Base-by-base conservation (phyloP, 2,113 vertebrate species). In the Phalacrocorax brasilianus region DNA sequence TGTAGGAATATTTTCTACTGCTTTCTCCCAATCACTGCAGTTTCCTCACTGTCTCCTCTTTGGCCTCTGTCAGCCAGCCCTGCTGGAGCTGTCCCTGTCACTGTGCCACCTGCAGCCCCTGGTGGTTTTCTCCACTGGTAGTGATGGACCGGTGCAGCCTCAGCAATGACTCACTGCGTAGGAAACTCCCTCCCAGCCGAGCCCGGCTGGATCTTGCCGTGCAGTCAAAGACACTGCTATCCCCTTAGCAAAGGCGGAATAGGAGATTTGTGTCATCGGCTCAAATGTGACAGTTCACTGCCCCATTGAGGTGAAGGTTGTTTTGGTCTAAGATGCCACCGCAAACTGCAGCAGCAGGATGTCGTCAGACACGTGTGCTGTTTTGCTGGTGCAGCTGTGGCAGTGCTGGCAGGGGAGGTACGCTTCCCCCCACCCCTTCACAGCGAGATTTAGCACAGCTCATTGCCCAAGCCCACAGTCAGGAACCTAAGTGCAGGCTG, bases 131-230 rank as follows among this genome's bases (percentile, higher is more conserved):
- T 49, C 18, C 35, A n/a, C 44, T n/a, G 21, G 11, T 12, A 30
- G 13, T 4, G 33, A 35, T 30, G 50, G 62, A 30, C 32, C 42
- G 33, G 56, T 52, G 27, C 76, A 83, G 38, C 28, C 40, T 65
- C 32, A 56, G 32, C 55, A 45, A 5, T 26, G 27, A 23, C 53
- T 68, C 21, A 24, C 38, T 22, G 11, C 9, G 23, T 19, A 33
- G 66, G 71, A 33, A 82, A 28, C 17, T 26, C 45, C 50, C 22
- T 80, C 49, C 55, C 49, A 50, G 40, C 14, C 1, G 3, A 56
- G 42, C 9, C 59, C 0, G 2, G 9, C n/a, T 71, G n/a, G 23
- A 28, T 40, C 59, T 33, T 82, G 6, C 78, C 3, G 0, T n/a
- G 45, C 67, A 52, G 20, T 16, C 55, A 44, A 74, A 86, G 45